Conservation (phyloP, 2,888 invertebrate genomes). For the Linyphia triangularis region DNA sequence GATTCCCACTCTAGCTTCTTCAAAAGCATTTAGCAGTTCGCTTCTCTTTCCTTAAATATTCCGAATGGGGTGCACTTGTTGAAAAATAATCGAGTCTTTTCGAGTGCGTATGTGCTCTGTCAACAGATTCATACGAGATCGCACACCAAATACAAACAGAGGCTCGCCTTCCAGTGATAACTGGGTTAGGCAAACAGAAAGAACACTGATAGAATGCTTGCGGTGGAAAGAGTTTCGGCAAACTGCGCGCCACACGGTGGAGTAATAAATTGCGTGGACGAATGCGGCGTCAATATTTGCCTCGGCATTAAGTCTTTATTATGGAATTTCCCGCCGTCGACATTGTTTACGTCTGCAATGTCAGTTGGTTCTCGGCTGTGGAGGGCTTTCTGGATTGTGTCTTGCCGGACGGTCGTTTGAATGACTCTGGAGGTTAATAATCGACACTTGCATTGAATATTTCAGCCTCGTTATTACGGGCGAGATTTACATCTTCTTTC, state of each 20-base stretch:
- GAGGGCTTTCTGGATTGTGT: neutral
- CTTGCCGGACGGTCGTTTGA: neutral
- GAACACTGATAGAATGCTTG: constrained; percentile 74
- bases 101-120: constrained; percentile 59
- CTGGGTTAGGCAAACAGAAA: constrained; percentile 74
- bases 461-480: neutral
- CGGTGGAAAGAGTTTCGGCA: constrained; percentile 74
- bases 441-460: neutral
- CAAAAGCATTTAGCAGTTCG: constrained; percentile 72
- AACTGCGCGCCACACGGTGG: constrained; percentile 64
- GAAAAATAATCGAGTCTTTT: constrained; percentile 74
- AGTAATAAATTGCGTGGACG: constrained; percentile 75
- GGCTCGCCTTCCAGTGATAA: constrained; percentile 70
- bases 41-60: constrained; percentile 70
- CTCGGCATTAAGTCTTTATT: constrained; percentile 75
- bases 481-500: neutral
- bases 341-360: constrained; percentile 68
- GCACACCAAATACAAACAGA: constrained; percentile 72
- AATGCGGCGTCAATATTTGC: constrained; percentile 75
- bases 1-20: constrained; percentile 42
- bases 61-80: constrained; percentile 68
- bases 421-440: neutral
- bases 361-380: constrained; percentile 24
- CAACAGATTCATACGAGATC: constrained; percentile 75
- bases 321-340: constrained; percentile 66